phyloP scores from a whole-genome alignment of 2,888 invertebrate species.

The Drosophila cracens region DNA sequence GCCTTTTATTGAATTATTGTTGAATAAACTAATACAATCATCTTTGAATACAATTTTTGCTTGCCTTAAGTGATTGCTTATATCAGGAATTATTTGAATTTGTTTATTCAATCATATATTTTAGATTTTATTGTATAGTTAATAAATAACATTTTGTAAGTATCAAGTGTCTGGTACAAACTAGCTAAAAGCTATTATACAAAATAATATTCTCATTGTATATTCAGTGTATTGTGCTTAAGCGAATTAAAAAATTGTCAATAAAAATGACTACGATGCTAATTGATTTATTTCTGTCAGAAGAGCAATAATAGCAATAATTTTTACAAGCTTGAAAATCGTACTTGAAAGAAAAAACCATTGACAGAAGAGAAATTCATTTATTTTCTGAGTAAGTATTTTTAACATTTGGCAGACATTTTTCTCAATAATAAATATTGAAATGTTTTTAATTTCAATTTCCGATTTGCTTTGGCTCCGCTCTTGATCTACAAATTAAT shows the following conservation, averaged over 20 bases:
- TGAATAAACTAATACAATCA: not conserved
- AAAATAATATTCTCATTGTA: not conserved
- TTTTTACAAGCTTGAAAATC: not conserved
- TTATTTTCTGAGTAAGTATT: not conserved
- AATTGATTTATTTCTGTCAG: not conserved
- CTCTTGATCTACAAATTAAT: constrained; percentile 59
- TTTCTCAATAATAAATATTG: constrained; percentile 44
- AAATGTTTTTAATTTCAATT: constrained; percentile 67
- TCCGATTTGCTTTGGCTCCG: constrained; percentile 41
- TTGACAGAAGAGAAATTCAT: not conserved
- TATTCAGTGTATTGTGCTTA: not conserved
- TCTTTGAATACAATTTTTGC: not conserved
- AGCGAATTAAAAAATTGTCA: not conserved
- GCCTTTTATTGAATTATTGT: not conserved
- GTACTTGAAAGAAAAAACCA: not conserved
- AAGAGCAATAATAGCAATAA: not conserved
- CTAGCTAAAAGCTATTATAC: no score
- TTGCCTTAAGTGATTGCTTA: not conserved
- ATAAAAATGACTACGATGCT: not conserved
- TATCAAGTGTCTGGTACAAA: not conserved
- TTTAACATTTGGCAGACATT: constrained; percentile 32
- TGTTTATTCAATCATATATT: not conserved
- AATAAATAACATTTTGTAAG: not conserved
- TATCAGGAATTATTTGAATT: not conserved
- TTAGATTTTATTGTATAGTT: not conserved